Evolutionary conservation across 2,797 vertebrate genomes (phyloP).

Genomic region (Myiotriccus ornatus): DNA sequence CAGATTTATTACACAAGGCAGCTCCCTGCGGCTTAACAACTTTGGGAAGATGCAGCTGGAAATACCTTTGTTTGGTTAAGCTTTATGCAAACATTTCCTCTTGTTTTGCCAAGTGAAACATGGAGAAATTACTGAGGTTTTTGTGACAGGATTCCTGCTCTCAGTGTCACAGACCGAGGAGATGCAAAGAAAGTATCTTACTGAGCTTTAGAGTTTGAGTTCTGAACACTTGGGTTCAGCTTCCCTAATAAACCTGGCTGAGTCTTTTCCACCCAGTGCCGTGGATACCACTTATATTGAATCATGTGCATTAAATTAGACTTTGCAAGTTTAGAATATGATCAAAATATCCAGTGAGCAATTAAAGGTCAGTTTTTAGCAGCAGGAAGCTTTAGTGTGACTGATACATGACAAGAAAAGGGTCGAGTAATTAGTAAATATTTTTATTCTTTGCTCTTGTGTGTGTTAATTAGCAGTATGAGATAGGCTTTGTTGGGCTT

Average conservation of each 20-base stretch:
- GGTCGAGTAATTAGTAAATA: neutral
- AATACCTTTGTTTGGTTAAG: neutral
- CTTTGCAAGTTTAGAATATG: neutral
- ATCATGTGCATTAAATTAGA: neutral
- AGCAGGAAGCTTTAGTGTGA: neutral
- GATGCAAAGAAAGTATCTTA: neutral
- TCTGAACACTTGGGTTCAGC: neutral
- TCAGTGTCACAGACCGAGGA: neutral
- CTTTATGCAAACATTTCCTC: neutral
- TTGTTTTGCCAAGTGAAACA: neutral
- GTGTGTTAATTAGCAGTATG: neutral
- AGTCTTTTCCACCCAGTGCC: neutral
- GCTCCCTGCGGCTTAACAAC: neutral
- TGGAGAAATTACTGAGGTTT: neutral
- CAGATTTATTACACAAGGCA: neutral
- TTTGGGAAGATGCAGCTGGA: neutral
- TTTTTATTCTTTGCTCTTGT: neutral
- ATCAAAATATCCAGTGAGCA: neutral
- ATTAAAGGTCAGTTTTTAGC: neutral
- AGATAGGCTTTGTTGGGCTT: neutral
- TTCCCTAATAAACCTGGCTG: neutral
- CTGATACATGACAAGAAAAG: neutral
- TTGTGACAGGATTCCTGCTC: neutral
- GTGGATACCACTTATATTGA: neutral
- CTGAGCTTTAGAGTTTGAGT: neutral